Evolutionary conservation across 2,888 invertebrate genomes (phyloP), one percentile per base, ranked within the genome.

Genomic region (Ditylenchus weischeri): DNA sequence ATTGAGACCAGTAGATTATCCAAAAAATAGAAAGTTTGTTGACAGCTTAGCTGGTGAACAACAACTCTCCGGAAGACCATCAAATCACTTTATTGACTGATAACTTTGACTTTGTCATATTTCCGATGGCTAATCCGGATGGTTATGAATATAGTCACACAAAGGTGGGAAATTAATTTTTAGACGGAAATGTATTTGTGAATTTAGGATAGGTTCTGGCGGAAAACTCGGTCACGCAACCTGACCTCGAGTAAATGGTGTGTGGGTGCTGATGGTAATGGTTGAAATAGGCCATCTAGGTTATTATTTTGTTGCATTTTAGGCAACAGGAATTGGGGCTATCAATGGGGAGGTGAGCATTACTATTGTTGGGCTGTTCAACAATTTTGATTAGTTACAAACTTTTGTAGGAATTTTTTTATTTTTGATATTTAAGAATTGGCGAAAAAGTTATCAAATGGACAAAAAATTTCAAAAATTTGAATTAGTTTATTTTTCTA

Each of bases 201-300:
- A 58, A 62, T 64, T 64, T 15, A 78, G 75, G 81, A 82, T 64
- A 75, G 82, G 8, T 69, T 83, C 8, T 82, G 82, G 82, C 70
- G 82, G 15, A 82, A 82, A 68, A 83, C 82, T 5, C 73, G 83
- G 0, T 79, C 79, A 7, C 66, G 69, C n/a, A 78, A 81, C 68
- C 69, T 61, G 8, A 78, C 76, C 0, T 68, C 73, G 5, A 79
- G 74, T 71, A 73, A 73, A 49, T 80, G 77, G 77, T 82, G 82
- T 65, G 71, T 76, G 13, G 82, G 82, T n/a, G 79, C 79, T 0
- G 82, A 82, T 65, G 80, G 79, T 15, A 82, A 82, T 67, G 63
- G 83, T 54, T 23, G 5, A 29, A 11, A 54, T 1, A 23, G 13
- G 21, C 29, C 2, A 54, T 18, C 11, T n/a, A 54, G 4, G 2